Percentiles rank a stretch among this genome's conserved stretches.
Evolutionary conservation across 2,797 vertebrate genomes (phyloP).

Genomic region (Cryptoblepharus egeriae): DNA sequence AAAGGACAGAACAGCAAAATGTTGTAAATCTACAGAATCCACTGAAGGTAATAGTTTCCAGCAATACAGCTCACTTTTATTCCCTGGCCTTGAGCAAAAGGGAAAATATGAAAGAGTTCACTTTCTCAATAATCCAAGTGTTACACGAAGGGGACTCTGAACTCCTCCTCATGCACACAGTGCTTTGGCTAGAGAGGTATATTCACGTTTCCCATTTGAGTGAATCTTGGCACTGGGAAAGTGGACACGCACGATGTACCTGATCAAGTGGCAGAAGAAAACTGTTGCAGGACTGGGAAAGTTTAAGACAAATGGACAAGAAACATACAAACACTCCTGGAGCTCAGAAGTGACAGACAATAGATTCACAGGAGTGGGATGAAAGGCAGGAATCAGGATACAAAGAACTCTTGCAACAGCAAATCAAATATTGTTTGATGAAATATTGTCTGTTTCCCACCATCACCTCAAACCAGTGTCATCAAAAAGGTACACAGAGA

Average conservation of each 20-base stretch:
- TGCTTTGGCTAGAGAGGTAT: neutral
- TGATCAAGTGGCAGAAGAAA: neutral
- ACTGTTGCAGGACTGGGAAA: neutral
- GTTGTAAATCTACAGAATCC: neutral
- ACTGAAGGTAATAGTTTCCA: neutral
- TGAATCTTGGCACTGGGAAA: neutral
- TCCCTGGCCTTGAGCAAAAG: neutral
- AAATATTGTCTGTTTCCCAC: too few relatives aligned
- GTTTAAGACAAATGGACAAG: neutral
- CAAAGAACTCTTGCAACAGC: neutral
- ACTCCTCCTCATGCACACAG: neutral
- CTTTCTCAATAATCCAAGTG: neutral
- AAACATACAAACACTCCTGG: neutral
- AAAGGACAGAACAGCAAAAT: neutral
- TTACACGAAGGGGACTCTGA: neutral
- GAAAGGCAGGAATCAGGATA: too few relatives aligned
- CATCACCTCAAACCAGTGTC: neutral
- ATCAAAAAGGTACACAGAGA: too few relatives aligned
- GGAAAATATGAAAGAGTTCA: neutral
- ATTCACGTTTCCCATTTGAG: neutral
- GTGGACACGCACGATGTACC: neutral
- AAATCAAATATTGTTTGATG: neutral
- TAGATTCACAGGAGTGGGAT: neutral
- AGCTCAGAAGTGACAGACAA: neutral
- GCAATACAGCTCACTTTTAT: neutral